These are phyloP conservation scores for Diachasma alloeum DNA, from an alignment of 1,140 invertebrate genomes.

Conservation along the genomic window DNA sequence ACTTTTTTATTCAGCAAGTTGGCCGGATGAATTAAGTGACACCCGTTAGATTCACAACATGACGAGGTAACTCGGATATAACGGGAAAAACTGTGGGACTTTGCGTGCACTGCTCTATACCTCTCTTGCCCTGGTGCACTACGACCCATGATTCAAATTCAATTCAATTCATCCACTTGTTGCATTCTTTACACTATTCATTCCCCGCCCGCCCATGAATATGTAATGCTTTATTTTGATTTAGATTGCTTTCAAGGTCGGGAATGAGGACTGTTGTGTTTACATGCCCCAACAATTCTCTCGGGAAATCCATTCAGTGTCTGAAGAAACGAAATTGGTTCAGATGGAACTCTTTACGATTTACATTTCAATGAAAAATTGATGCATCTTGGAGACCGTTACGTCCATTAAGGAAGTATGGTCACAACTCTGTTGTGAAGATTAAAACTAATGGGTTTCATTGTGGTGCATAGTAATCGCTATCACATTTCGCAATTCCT, in stretches of 20 bases:
- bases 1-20: neutral
- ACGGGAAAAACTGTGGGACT: conserved; percentile 18
- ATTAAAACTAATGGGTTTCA: too few relatives aligned
- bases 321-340: too few relatives aligned
- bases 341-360: too few relatives aligned
- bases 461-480: too few relatives aligned
- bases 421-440: too few relatives aligned
- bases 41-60: conserved; percentile 22
- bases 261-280: neutral
- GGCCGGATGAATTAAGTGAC: conserved; percentile 18
- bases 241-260: neutral
- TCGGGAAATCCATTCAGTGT: too few relatives aligned
- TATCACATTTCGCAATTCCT: too few relatives aligned
- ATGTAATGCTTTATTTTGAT: neutral
- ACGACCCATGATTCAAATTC: conserved; percentile 6
- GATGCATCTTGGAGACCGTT: too few relatives aligned
- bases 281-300: too few relatives aligned
- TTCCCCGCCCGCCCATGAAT: neutral
- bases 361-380: too few relatives aligned
- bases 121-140: conserved; percentile 13
- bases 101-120: neutral
- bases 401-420: too few relatives aligned
- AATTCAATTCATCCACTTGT: conserved; percentile 14
- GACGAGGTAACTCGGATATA: conserved; percentile 10
- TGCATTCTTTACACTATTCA: neutral